phyloP scores from a whole-genome alignment of 2,888 invertebrate species.

The Spodoptera picta region DNA sequence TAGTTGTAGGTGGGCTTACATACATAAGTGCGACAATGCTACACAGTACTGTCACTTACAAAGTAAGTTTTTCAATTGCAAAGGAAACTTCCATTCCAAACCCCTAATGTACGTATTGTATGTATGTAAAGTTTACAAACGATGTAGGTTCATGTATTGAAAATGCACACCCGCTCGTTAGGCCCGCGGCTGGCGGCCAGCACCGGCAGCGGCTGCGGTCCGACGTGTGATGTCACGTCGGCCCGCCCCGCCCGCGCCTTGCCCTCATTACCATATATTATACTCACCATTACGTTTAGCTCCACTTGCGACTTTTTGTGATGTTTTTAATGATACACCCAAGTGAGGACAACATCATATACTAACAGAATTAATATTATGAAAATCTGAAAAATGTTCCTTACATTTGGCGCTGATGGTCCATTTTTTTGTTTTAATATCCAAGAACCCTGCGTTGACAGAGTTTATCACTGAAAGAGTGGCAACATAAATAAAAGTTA shows the following conservation, averaged over 20 bases:
- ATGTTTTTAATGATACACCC: conserved; percentile 79
- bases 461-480: conserved; percentile 1
- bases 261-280: conserved; percentile 88
- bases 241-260: conserved; percentile 74
- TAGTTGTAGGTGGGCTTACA: conserved; percentile 51
- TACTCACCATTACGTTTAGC: conserved; percentile 83
- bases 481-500: background rate
- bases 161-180: conserved; percentile 85
- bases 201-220: conserved; percentile 78
- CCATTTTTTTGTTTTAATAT: conserved; percentile 49
- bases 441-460: conserved; percentile 15
- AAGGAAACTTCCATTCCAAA: conserved; percentile 7
- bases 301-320: conserved; percentile 78
- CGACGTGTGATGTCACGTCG: conserved; percentile 86
- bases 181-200: conserved; percentile 64
- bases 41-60: conserved; percentile 30
- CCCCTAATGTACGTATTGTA: too few relatives aligned
- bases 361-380: conserved; percentile 42
- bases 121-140: conserved; percentile 17
- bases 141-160: conserved; percentile 74
- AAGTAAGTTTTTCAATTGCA: conserved; percentile 22
- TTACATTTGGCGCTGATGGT: conserved; percentile 46
- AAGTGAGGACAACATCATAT: conserved; percentile 56
- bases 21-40: conserved; percentile 33
- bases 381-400: conserved; percentile 58